These are phyloP conservation scores for Cetonia aurata DNA, from an alignment of 2,888 invertebrate species.

Conservation along the genomic window DNA sequence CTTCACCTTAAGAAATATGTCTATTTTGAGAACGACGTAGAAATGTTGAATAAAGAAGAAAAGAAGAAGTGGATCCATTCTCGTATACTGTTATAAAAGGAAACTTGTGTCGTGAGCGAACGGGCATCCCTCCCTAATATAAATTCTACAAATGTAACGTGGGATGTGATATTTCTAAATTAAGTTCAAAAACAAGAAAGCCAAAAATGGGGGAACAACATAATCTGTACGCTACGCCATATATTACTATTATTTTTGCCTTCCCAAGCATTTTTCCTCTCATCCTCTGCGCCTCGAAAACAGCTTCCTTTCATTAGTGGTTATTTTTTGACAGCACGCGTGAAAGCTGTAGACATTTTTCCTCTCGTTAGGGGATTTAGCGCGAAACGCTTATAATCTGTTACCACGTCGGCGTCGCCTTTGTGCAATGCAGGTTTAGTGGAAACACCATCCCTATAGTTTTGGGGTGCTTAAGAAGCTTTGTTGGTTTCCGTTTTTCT, in stretches of 20 bases:
- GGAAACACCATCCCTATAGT: conserved; percentile 1
- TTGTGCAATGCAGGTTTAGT: conserved; percentile 23
- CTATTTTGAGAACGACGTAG: no score
- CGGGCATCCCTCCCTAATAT: conserved; percentile 9
- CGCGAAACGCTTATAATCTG: conserved; percentile 26
- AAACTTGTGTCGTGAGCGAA: background rate
- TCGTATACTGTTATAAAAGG: conserved; percentile 13
- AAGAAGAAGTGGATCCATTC: no score
- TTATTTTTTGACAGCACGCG: conserved; percentile 33
- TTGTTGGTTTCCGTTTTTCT: background rate
- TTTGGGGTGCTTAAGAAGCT: conserved; percentile 6
- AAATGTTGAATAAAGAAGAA: no score
- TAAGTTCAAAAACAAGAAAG: conserved; percentile 28
- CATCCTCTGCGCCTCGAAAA: conserved; percentile 14
- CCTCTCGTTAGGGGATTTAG: conserved; percentile 39
- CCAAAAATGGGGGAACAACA: conserved; percentile 17
- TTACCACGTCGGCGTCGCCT: conserved; percentile 29
- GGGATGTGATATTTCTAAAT: conserved; percentile 35
- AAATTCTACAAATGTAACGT: conserved; percentile 36
- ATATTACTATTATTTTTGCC: conserved; percentile 38
- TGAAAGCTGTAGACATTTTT: conserved; percentile 38
- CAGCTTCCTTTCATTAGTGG: conserved; percentile 40
- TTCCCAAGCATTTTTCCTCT: conserved; percentile 34
- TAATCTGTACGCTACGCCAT: conserved; percentile 33
- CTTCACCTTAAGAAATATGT: no score